A percentile compares a stretch with the other conserved stretches of the same genome.
These are phyloP conservation scores for Leptothorax acervorum DNA, from an alignment of 2,888 invertebrate species.

Conservation along the genomic window DNA sequence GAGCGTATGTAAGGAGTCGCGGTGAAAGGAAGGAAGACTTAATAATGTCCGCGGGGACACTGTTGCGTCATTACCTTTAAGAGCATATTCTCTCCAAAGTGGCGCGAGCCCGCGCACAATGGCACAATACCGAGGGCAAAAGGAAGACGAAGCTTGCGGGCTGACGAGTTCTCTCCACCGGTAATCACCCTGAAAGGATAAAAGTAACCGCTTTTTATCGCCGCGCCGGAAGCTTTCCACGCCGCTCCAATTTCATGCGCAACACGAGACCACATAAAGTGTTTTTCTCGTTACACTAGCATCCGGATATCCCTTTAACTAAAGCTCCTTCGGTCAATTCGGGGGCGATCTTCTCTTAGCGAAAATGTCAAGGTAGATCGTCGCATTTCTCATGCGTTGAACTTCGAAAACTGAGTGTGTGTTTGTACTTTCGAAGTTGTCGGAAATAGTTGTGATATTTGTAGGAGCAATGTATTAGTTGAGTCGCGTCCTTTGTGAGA, in stretches of 20 bases:
- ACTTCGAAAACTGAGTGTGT: background rate
- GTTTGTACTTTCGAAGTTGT: background rate
- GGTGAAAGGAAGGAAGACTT: slow-evolving; percentile 65
- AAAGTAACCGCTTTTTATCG: slow-evolving; percentile 63
- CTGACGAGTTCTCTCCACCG: slow-evolving; percentile 46
- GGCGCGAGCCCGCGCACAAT: slow-evolving; percentile 63
- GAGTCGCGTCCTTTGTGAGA: background rate
- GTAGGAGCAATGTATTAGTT: background rate
- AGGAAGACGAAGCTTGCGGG: slow-evolving; percentile 44
- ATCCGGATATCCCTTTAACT: background rate
- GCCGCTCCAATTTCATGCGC: slow-evolving; percentile 41
- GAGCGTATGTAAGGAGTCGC: slow-evolving; percentile 21
- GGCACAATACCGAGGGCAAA: slow-evolving; percentile 50
- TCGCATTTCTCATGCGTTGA: background rate
- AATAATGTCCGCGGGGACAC: slow-evolving; percentile 72
- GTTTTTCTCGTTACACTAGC: background rate
- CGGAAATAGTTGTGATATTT: background rate
- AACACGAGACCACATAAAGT: slow-evolving; percentile 16
- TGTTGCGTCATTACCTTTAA: slow-evolving; percentile 76
- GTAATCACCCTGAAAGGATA: slow-evolving; percentile 68
- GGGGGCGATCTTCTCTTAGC: background rate
- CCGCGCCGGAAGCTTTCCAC: slow-evolving; percentile 26
- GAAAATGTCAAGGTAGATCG: background rate
- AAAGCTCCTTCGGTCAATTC: background rate
- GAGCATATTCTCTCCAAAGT: slow-evolving; percentile 77